Percentiles rank a stretch among this genome's conserved stretches.
Evolutionary conservation across 2,113 vertebrate genomes (phyloP).

Genomic region (Collichthys lucidus): DNA sequence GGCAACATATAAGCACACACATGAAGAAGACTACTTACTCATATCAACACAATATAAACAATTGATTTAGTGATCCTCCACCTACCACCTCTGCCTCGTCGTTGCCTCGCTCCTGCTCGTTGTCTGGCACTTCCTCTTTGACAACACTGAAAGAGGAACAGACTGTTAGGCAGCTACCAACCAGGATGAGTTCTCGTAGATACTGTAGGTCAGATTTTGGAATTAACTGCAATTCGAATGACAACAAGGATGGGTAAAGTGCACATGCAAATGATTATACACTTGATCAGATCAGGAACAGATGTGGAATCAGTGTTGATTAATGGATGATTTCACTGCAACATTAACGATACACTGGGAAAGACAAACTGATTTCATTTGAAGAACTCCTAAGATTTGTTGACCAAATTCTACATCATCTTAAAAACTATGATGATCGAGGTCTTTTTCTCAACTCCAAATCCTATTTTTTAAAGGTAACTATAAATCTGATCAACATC

Average conservation of each 20-base stretch:
- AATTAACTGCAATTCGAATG: background rate
- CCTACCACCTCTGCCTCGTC: constrained; percentile 89
- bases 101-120: constrained; percentile 88
- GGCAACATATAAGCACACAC: constrained; percentile 27
- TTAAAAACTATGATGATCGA: background rate
- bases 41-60: background rate
- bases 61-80: constrained; percentile 21
- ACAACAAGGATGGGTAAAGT: background rate
- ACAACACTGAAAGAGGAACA: constrained; percentile 79
- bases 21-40: background rate
- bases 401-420: background rate
- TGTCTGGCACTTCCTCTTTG: constrained; percentile 91
- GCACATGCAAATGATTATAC: constrained; percentile 43
- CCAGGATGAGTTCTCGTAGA: background rate
- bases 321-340: constrained; percentile 28
- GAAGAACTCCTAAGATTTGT: constrained; percentile 20
- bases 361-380: constrained; percentile 7
- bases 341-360: constrained; percentile 6
- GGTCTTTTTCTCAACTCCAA: background rate
- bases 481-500: constrained; percentile 27
- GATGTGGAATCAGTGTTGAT: constrained; percentile 35
- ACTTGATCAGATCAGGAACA: constrained; percentile 17
- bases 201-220: fast-evolving
- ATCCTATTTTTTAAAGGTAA: background rate
- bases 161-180: background rate